Conservation (phyloP, 2,888 invertebrate genomes). For the Aleiodes testaceus region DNA sequence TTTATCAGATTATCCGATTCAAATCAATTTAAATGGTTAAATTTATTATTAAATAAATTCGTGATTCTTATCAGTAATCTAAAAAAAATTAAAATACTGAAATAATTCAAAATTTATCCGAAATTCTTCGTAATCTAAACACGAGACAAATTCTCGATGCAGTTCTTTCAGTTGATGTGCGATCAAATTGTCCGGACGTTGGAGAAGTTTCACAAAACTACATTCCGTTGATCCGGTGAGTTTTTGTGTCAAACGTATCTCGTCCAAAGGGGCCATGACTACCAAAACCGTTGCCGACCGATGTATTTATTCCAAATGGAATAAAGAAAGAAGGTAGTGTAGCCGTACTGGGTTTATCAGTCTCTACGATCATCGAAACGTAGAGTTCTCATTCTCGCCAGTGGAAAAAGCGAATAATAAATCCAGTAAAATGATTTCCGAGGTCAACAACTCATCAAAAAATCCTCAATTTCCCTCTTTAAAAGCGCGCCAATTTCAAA, state of each 20-base stretch:
- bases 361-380: neutral
- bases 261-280: conserved; percentile 5
- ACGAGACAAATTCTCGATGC: conserved; percentile 26
- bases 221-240: conserved; percentile 62
- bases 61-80: too few relatives aligned
- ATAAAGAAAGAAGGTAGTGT: neutral
- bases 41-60: too few relatives aligned
- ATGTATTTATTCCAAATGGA: conserved; percentile 5
- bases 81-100: too few relatives aligned
- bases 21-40: too few relatives aligned
- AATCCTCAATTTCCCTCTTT: conserved; percentile 29
- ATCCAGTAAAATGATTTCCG: too few relatives aligned
- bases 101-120: conserved; percentile 14
- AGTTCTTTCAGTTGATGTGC: conserved; percentile 46
- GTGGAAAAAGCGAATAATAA: conserved; percentile 19
- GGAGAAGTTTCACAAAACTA: conserved; percentile 51
- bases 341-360: conserved; percentile 8
- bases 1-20: too few relatives aligned
- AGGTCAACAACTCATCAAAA: too few relatives aligned
- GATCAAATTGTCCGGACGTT: conserved; percentile 33
- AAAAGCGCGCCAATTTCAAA: too few relatives aligned
- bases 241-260: conserved; percentile 54
- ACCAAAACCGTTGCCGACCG: conserved; percentile 16
- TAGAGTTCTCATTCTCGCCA: conserved; percentile 32
- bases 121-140: conserved; percentile 31